Percentiles rank a stretch among this genome's conserved stretches.
phyloP scores from a whole-genome alignment of 2,888 invertebrate genomes.

The Lochmaea capreae region DNA sequence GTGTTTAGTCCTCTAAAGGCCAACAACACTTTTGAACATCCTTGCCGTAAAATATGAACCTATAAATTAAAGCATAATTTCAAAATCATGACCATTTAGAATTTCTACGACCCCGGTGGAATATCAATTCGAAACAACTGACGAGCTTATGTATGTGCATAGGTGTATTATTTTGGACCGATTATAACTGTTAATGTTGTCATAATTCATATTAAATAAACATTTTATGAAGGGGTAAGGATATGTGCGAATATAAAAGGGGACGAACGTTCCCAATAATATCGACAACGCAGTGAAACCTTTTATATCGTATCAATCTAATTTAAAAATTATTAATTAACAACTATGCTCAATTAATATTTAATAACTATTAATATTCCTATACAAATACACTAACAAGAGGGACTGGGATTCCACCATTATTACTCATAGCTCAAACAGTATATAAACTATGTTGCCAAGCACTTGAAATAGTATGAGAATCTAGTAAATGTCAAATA shows the following conservation, averaged over 20 bases:
- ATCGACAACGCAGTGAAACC: background rate
- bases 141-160: slow-evolving; percentile 5
- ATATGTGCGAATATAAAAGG: background rate
- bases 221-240: slow-evolving; percentile 5
- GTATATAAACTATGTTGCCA: no score
- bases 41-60: slow-evolving; percentile 5
- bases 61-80: slow-evolving; percentile 13
- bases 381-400: no score
- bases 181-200: slow-evolving; percentile 9
- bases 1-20: background rate
- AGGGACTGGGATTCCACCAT: no score
- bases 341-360: no score
- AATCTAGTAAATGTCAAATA: no score
- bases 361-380: no score
- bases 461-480: no score
- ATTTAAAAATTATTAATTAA: no score
- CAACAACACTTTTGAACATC: slow-evolving; percentile 15
- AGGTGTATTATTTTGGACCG: background rate
- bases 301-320: background rate
- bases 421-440: no score
- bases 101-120: slow-evolving; percentile 10
- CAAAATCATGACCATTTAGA: slow-evolving; percentile 11
- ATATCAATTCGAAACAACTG: slow-evolving; percentile 19
- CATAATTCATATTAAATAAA: slow-evolving; percentile 12
- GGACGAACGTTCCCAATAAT: background rate